A percentile compares a stretch with the other conserved stretches of the same genome.
These are phyloP conservation scores for Gobionotothen gibberifrons DNA, from an alignment of 2,797 vertebrate genomes.

Conservation along the genomic window DNA sequence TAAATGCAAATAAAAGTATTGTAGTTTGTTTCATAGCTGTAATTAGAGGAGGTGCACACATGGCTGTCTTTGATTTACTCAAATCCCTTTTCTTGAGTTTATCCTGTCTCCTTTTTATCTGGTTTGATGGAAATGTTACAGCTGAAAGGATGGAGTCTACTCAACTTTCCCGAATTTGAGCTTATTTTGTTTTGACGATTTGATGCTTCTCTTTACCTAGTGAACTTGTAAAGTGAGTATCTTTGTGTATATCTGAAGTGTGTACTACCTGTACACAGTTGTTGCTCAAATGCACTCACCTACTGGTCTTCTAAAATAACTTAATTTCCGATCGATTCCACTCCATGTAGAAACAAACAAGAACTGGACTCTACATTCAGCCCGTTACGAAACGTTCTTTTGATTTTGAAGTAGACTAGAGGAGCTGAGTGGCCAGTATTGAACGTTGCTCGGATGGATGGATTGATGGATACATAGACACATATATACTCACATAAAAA, in stretches of 20 bases:
- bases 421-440: too few relatives aligned
- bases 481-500: conserved; percentile 4
- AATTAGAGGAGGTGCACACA: neutral
- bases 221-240: too few relatives aligned
- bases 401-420: too few relatives aligned
- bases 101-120: neutral
- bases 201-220: too few relatives aligned
- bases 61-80: neutral
- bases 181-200: too few relatives aligned
- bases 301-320: neutral
- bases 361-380: too few relatives aligned
- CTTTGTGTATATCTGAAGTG: too few relatives aligned
- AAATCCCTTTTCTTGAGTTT: neutral
- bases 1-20: neutral
- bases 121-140: neutral
- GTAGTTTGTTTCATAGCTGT: neutral
- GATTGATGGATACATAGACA: neutral
- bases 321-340: neutral
- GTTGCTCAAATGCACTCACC: neutral
- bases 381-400: too few relatives aligned
- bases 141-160: neutral
- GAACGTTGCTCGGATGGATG: too few relatives aligned
- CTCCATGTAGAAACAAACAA: neutral
- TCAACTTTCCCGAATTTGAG: too few relatives aligned
- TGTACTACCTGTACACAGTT: too few relatives aligned